Conservation (phyloP, 2,888 invertebrate genomes). For the Hypolimnas misippus region DNA sequence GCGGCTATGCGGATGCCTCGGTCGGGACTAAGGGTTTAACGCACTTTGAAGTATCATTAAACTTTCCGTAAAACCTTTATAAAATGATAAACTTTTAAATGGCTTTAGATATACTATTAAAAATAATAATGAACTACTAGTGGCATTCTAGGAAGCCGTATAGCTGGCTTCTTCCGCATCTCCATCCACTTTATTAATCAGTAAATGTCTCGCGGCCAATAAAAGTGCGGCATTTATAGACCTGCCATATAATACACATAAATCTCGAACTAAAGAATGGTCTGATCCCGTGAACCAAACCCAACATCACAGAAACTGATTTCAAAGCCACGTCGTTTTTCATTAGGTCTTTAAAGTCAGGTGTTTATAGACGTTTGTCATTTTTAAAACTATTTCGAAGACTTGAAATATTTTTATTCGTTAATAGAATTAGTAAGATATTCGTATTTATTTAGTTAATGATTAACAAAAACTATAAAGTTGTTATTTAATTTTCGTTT, state of each 20-base stretch:
- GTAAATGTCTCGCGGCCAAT: slow-evolving; percentile 78
- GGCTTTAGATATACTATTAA: slow-evolving; percentile 17
- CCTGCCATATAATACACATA: slow-evolving; percentile 75
- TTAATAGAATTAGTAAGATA: slow-evolving; percentile 2
- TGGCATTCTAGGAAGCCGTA: slow-evolving; percentile 67
- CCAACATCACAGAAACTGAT: slow-evolving; percentile 76
- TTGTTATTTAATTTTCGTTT: no score
- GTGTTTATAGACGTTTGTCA: slow-evolving; percentile 73
- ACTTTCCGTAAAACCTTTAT: slow-evolving; percentile 26
- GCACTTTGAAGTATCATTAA: slow-evolving; percentile 45
- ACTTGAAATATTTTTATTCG: slow-evolving; percentile 16
- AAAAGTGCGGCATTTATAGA: slow-evolving; percentile 80
- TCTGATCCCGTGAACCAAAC: slow-evolving; percentile 49
- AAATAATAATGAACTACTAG: slow-evolving; percentile 37
- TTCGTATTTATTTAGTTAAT: not conserved
- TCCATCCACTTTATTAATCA: slow-evolving; percentile 79
- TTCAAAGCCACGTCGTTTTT: slow-evolving; percentile 77
- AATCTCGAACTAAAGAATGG: slow-evolving; percentile 74
- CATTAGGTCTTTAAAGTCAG: slow-evolving; percentile 71
- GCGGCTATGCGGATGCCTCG: slow-evolving; percentile 72
- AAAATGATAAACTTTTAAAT: slow-evolving; percentile 19
- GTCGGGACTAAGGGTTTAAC: slow-evolving; percentile 49
- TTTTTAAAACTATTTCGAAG: slow-evolving; percentile 46
- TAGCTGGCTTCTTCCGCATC: slow-evolving; percentile 74
- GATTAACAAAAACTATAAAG: no score